A percentile compares a stretch with the other conserved stretches of the same genome.
Evolutionary conservation across 2,113 vertebrate genomes (phyloP).

Genomic region (Vulpes ferrilata): DNA sequence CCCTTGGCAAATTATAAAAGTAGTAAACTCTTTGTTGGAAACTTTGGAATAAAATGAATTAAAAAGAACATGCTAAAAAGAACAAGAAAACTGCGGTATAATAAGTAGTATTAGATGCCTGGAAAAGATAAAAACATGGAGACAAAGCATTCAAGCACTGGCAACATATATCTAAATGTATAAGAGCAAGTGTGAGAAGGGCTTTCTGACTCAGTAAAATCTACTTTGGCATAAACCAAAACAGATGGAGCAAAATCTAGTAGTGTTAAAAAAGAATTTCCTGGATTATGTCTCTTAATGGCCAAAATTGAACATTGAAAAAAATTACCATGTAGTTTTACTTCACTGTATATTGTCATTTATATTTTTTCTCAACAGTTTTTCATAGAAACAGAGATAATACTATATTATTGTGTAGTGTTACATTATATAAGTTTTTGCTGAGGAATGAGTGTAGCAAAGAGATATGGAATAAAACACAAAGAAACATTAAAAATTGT

Average conservation of each 20-base stretch:
- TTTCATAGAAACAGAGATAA: background rate
- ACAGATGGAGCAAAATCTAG: background rate
- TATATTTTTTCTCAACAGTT: background rate
- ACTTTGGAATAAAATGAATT: background rate
- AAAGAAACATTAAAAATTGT: background rate
- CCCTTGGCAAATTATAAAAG: background rate
- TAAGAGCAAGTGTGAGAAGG: background rate
- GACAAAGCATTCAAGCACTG: background rate
- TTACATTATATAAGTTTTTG: background rate
- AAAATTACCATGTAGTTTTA: background rate
- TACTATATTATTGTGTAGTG: background rate
- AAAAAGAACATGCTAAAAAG: background rate
- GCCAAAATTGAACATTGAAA: background rate
- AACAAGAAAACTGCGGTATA: background rate
- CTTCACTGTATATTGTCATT: background rate
- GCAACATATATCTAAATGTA: background rate
- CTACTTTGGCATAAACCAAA: background rate
- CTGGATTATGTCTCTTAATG: background rate
- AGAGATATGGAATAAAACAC: background rate
- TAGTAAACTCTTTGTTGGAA: background rate
- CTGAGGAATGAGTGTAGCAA: background rate
- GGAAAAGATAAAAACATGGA: background rate
- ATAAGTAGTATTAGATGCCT: background rate
- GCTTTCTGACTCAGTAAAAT: background rate
- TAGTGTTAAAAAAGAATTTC: background rate